Conservation (phyloP, 2,113 vertebrate genomes). For the Microcebus griseorufus region DNA sequence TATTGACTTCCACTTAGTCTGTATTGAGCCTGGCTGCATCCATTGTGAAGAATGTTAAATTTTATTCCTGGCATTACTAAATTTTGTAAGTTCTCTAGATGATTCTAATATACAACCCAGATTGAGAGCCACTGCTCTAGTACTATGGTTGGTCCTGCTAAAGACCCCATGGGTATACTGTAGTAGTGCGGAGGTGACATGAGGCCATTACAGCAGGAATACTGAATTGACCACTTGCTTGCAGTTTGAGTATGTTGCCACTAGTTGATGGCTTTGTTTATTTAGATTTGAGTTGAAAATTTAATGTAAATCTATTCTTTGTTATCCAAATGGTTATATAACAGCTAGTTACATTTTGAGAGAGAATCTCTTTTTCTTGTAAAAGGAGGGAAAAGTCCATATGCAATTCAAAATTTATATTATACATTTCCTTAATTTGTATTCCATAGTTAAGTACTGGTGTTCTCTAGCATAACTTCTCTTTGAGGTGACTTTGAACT, state of each 20-base stretch:
- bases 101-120: neutral
- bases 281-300: constrained; percentile 39
- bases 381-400: constrained; percentile 19
- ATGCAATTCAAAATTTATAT: neutral
- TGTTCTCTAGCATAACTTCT: neutral
- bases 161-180: neutral
- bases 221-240: neutral
- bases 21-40: neutral
- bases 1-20: neutral
- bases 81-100: constrained; percentile 47
- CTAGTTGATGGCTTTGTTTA: constrained; percentile 57
- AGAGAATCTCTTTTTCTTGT: neutral
- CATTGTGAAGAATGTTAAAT: constrained; percentile 25
- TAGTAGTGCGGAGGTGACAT: neutral
- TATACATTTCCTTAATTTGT: neutral
- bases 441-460: neutral
- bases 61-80: neutral
- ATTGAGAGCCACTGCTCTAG: neutral
- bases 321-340: constrained; percentile 21
- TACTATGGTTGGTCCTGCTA: neutral
- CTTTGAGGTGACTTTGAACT: constrained; percentile 65
- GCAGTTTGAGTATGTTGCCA: constrained; percentile 37
- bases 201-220: neutral
- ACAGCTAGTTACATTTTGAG: constrained; percentile 12
- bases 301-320: constrained; percentile 6